Percentiles rank a stretch among this genome's conserved stretches.
phyloP scores from a whole-genome alignment of 2,888 invertebrate genomes.

The Cephus pulcher region DNA sequence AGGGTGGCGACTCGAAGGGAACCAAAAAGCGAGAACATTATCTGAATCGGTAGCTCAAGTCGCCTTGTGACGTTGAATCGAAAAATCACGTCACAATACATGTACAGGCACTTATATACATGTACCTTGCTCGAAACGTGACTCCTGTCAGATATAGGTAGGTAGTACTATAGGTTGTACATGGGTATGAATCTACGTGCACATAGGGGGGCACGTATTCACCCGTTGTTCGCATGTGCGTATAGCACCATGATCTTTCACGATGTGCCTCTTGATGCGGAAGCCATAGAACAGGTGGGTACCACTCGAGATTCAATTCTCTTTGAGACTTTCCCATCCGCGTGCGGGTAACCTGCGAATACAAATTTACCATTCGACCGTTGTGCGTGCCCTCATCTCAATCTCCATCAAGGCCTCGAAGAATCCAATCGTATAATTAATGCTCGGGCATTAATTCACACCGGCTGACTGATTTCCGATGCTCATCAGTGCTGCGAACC shows the following conservation, averaged over 20 bases:
- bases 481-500: slow-evolving; percentile 47
- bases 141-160: background rate
- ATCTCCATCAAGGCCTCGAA: slow-evolving; percentile 41
- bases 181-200: slow-evolving; percentile 29
- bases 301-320: slow-evolving; percentile 22
- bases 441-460: slow-evolving; percentile 63
- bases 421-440: slow-evolving; percentile 55
- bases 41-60: too few species aligned
- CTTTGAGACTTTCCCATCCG: slow-evolving; percentile 14
- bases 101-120: too few species aligned
- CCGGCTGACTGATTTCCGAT: slow-evolving; percentile 52
- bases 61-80: too few species aligned
- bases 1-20: too few species aligned
- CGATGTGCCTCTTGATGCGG: slow-evolving; percentile 5
- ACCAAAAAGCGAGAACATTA: too few species aligned
- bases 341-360: slow-evolving; percentile 13
- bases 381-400: slow-evolving; percentile 37
- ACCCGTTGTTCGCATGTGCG: background rate
- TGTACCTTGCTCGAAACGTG: background rate
- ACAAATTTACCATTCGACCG: slow-evolving; percentile 22
- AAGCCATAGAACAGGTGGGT: slow-evolving; percentile 28
- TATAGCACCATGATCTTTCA: background rate
- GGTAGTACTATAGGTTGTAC: slow-evolving; percentile 22
- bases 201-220: slow-evolving; percentile 24
- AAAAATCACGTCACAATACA: too few species aligned